Evolutionary conservation across 64 coral and sea anemone species (phyloP).

Genomic region (Montipora sp.): DNA sequence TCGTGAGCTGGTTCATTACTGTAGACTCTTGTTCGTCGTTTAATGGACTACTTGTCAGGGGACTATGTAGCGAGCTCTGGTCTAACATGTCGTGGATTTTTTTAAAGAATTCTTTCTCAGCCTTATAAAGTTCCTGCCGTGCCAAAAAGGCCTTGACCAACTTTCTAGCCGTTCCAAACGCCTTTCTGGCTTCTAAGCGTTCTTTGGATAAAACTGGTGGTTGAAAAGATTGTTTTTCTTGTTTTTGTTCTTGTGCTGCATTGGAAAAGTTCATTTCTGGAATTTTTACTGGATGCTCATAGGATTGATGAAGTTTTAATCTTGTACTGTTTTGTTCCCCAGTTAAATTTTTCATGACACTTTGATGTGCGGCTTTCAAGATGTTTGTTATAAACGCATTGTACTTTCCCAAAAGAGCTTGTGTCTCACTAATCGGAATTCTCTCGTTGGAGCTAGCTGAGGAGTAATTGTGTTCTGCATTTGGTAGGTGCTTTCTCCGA

Average conservation of each 20-base stretch:
- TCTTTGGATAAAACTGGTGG: constrained; percentile 47
- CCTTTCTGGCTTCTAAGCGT: constrained; percentile 74
- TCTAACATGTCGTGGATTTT: constrained; percentile 91
- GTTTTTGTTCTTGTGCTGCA: constrained; percentile 31
- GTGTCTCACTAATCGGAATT: background rate
- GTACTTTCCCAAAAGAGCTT: constrained; percentile 22
- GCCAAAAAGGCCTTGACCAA: constrained; percentile 85
- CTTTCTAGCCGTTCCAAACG: constrained; percentile 86
- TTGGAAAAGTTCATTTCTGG: constrained; percentile 6
- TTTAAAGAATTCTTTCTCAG: constrained; percentile 83
- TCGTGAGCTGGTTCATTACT: background rate
- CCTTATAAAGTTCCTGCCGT: constrained; percentile 86
- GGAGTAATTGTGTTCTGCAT: background rate
- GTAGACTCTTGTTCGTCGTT: background rate
- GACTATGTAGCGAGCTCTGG: constrained; percentile 34
- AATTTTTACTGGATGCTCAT: background rate
- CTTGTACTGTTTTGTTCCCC: background rate
- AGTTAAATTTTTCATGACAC: constrained; percentile 8
- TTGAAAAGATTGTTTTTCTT: background rate
- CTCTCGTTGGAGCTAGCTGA: background rate
- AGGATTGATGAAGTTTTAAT: background rate
- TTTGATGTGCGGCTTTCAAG: constrained; percentile 17
- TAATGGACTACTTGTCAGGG: background rate
- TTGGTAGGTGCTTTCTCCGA: background rate
- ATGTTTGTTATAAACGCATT: constrained; percentile 44